Percentiles rank a stretch among this genome's conserved stretches.
Evolutionary conservation across 2,113 vertebrate genomes (phyloP).

Genomic region (Corvus moneduloides): DNA sequence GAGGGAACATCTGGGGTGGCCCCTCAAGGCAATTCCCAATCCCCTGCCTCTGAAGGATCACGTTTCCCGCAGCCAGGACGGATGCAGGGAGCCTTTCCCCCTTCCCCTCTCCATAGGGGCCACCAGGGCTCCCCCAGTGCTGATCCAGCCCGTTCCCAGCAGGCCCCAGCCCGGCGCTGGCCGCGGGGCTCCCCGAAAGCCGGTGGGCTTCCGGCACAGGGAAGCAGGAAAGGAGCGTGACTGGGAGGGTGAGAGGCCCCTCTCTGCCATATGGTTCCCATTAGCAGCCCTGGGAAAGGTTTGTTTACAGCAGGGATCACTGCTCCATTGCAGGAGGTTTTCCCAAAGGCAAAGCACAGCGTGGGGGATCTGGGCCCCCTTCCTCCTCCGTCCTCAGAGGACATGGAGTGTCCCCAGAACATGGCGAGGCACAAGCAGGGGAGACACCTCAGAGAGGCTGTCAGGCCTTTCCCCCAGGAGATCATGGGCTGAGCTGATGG

Average conservation of each 20-base stretch:
- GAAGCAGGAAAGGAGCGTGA: neutral
- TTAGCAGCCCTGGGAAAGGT: neutral
- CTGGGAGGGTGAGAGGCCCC: conserved; percentile 4
- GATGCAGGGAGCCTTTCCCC: neutral
- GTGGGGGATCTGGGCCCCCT: neutral
- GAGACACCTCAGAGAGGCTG: neutral
- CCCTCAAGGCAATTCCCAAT: neutral
- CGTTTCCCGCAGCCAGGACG: accelerated
- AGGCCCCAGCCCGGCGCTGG: neutral
- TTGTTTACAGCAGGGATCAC: neutral
- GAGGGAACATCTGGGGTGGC: neutral
- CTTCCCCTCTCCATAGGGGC: neutral
- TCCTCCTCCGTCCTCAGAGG: neutral
- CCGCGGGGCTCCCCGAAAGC: neutral
- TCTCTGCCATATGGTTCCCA: conserved; percentile 34
- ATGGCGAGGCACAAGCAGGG: accelerated
- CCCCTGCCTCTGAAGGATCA: accelerated
- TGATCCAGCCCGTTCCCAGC: accelerated
- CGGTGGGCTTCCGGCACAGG: neutral
- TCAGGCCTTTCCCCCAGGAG: neutral
- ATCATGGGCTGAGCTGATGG: accelerated
- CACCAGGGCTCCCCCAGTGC: neutral
- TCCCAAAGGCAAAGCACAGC: neutral
- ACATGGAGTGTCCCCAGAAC: accelerated
- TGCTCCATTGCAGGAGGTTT: neutral